Conservation (phyloP, 2,797 vertebrate genomes). For the Lophotriccus pileatus region DNA sequence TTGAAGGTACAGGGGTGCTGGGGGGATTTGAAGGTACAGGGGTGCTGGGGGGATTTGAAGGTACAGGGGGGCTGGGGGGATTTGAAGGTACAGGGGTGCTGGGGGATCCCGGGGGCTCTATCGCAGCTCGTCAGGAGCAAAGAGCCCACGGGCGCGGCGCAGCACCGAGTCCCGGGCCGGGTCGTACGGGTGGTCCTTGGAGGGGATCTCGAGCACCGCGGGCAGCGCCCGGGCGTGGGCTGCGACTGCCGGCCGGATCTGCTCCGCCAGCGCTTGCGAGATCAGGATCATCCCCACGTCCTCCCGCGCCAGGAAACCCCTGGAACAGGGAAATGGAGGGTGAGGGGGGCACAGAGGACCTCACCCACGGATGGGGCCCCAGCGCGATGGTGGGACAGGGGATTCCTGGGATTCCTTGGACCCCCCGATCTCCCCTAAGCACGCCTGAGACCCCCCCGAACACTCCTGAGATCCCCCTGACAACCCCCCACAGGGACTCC, state of each 20-base stretch:
- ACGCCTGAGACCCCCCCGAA: too few species aligned
- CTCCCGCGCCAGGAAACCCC: constrained; percentile 87
- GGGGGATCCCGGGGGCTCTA: not conserved
- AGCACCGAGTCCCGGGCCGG: constrained; percentile 94
- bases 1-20: too few species aligned
- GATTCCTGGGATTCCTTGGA: not conserved
- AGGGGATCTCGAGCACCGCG: constrained; percentile 91
- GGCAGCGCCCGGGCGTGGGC: constrained; percentile 89
- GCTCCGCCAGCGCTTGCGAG: constrained; percentile 94
- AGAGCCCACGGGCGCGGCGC: constrained; percentile 92
- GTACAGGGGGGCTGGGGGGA: too few species aligned
- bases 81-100: not conserved
- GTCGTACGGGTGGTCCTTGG: constrained; percentile 95
- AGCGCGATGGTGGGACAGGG: not conserved
- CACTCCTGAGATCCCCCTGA: not conserved
- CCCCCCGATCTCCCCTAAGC: not conserved
- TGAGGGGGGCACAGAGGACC: not conserved
- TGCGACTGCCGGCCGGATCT: constrained; percentile 93
- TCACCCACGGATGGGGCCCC: not conserved
- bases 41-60: too few species aligned
- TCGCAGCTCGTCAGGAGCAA: constrained; percentile 86
- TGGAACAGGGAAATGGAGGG: not conserved
- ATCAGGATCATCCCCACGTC: constrained; percentile 96
- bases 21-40: not conserved
- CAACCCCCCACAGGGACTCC: not conserved